Evolutionary conservation across 2,888 invertebrate genomes (phyloP), one percentile per base, ranked within the genome.

Genomic region (Drosophila aldrichi): DNA sequence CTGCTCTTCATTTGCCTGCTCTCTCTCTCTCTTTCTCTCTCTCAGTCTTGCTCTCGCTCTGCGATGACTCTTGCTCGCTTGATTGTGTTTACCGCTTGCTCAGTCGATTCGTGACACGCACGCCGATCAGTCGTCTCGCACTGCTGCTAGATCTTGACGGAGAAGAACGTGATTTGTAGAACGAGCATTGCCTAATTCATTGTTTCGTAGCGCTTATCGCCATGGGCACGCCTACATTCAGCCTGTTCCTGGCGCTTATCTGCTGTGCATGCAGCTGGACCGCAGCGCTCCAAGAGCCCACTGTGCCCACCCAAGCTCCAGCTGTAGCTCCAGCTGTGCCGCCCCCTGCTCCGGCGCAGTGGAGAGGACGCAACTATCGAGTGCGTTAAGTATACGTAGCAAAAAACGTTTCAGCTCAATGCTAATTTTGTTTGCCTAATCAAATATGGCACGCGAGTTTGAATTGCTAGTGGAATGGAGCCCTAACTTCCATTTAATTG

Each of bases 321-420:
- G 40, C 70, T 12, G 12, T 3, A 16, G 38, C 16, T 10, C 9
- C 41, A 18, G 44, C 3, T 43, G 18, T 38, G 14, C 20, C 43
- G 16, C 36, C 20, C 20, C 20, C 18, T 14, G 2, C 6, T 43
- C 16, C 25, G 20, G 12, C 16, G 0, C 54, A 48, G 0, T 48
- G 67, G 59, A 25, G 60, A 49, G 14, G 34, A 7, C 32, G 51
- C 52, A 79, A 49, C 52, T 70, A 55, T 29, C 71, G 89, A 70
- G 82, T 83, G 70, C 75, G 82, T 89, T 73, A 70, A 79, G 68
- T 71, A 69, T 69, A 58, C 52, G 48, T 41, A 25, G 16, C 12
- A 12, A 49, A 12, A 36, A 14, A 3, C 1, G 6, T 3, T 25
- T 5, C 18, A 10, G 2, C 12, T 6, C 20, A 32, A 32, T 55